Base-by-base conservation (phyloP, 2,888 invertebrate species). In the Ceratothoa steindachneri region DNA sequence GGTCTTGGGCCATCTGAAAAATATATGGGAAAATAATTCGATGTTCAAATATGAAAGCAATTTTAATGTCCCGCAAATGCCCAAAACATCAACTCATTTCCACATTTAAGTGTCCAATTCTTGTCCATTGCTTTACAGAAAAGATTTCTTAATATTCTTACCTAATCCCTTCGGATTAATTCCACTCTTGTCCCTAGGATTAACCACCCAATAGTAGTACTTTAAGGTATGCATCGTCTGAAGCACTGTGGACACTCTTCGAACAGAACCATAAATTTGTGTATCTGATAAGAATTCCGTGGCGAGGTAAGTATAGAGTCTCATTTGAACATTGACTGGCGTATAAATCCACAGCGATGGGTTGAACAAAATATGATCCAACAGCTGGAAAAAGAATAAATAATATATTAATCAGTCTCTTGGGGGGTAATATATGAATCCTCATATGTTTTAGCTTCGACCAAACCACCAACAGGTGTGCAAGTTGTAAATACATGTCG, bases 271-370 rank as follows among this genome's bases (percentile, higher is more conserved):
- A 86, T 97, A 97, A 83, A 97, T 96, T 85, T 97, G 96, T 1
- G 96, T 95, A 85, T 98, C 97, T 77, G 93, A 93, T 75, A 99
- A 88, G 87, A 99, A 99, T 86, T 99, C 98, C n/a, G 96, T 96
- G 60, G 98, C 96, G 86, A 99, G 87, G 87, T 98, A 99, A 83
- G 95, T 94, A 87, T 99, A 99, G 68, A 99, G 89, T 81, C 92
- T 88, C 65, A 94, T 93, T 85, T 97, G 97, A 7, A 98, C 98
- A 80, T 93, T 91, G 31, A 97, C 93, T 69, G 96, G 93, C 12
- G 98, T 95, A 86, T 98, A 95, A 83, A 99, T 97, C 99, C 99
- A 99, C 80, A 99, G 88, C 30, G 96, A 95, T 7, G 99, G 98
- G 88, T 99, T 99, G 89, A 99, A 99, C 81, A 99, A 90, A 76